Evolutionary conservation across 2,888 invertebrate species (phyloP), one percentile per base, ranked within the genome.

Genomic region (Achlya flavicornis): DNA sequence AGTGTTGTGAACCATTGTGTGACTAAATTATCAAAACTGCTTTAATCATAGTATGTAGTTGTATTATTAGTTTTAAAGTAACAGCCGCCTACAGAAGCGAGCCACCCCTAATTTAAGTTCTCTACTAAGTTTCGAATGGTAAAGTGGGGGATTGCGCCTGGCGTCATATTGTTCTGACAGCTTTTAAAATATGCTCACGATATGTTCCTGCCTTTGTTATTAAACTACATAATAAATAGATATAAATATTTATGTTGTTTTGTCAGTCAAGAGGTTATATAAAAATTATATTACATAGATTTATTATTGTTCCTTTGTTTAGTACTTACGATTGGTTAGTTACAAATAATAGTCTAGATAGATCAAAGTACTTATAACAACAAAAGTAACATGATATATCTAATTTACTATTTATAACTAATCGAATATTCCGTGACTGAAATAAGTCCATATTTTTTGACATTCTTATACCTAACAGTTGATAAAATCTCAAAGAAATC

Each of bases 131-230:
- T 90, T 81, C 78, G 78, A 85, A 84, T 78, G 81, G 79, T 41
- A 41, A 41, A 81, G 83, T 81, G 80, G 74, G 75, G 78, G 78
- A 76, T 75, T 71, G 76, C 70, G 72, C 71, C 71, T 74, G 77
- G 88, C 89, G 87, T 84, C 93, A 92, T 90, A 76, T 91, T 91
- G 92, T 76, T 76, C 81, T 89, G 91, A 93, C 92, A 90, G 90
- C 87, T 84, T 87, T 88, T 92, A 91, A 91, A 90, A 91, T 91
- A 91, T 89, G 84, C 79, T 82, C 82, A 85, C 82, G 82, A 79
- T 79, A 80, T 77, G 79, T 79, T 79, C 73, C 74, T 75, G 74
- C 73, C 83, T 83, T 77, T 72, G 72, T 75, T 80, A 64, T 48
- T 61, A 48, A 57, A 33, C 38, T 57, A 41, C 32, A 32, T 38